Percentiles rank a stretch among this genome's conserved stretches.
Conservation (phyloP, 2,888 invertebrate species). For the Pollenia labialis region DNA sequence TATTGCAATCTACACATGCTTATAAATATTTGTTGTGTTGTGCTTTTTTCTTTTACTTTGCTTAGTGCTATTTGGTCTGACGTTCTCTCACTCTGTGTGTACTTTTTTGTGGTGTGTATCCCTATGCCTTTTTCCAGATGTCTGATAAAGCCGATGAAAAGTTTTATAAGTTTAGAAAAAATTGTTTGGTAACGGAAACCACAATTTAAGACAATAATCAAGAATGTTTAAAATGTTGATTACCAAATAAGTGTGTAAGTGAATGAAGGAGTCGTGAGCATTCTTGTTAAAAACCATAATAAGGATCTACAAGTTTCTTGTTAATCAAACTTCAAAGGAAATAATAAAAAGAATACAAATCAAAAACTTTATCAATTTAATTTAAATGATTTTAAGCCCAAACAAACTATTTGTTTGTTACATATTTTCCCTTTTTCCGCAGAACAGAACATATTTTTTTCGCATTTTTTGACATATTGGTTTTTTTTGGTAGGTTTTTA, state of each 20-base stretch:
- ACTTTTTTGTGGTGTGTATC: slow-evolving; percentile 45
- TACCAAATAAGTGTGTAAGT: slow-evolving; percentile 25
- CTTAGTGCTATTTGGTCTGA: slow-evolving; percentile 60
- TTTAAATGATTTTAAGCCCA: slow-evolving; percentile 21
- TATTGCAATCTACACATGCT: slow-evolving; percentile 48
- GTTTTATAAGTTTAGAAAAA: slow-evolving; percentile 48
- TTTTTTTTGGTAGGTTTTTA: too few species aligned
- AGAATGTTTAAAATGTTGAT: slow-evolving; percentile 67
- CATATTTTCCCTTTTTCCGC: neutral
- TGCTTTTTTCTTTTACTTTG: too few species aligned
- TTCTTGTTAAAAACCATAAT: slow-evolving; percentile 3
- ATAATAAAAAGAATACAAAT: neutral
- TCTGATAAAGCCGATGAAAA: slow-evolving; percentile 64
- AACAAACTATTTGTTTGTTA: slow-evolving; percentile 26
- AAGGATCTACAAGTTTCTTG: slow-evolving; percentile 18
- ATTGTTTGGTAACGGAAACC: slow-evolving; percentile 68
- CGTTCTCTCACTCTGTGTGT: slow-evolving; percentile 58
- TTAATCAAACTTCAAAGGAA: slow-evolving; percentile 66
- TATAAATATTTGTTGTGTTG: slow-evolving; percentile 17
- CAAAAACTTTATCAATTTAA: slow-evolving; percentile 55
- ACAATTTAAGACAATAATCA: slow-evolving; percentile 69
- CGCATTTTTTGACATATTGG: too few species aligned
- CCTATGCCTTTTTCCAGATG: slow-evolving; percentile 43
- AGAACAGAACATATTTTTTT: too few species aligned
- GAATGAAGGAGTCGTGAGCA: neutral